Evolutionary conservation across 1,140 invertebrate species (phyloP).

Genomic region (Lasaia peninsularis): DNA sequence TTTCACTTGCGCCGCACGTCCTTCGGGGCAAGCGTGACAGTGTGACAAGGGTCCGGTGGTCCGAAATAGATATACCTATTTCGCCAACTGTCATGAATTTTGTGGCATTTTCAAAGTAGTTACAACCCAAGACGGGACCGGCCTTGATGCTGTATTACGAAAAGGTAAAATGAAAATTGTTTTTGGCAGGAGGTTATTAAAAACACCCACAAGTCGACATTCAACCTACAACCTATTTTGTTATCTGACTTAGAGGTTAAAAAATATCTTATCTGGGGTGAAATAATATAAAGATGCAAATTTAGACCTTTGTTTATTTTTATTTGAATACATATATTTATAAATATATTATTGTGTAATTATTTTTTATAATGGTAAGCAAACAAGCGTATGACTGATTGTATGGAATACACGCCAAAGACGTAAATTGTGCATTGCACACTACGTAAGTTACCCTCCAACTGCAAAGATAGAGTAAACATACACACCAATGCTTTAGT

Average conservation of each 20-base stretch:
- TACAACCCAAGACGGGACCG: neutral
- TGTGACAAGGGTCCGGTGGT: conserved; percentile 64
- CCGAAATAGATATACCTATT: conserved; percentile 62
- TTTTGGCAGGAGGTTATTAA: neutral
- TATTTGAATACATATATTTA: no score
- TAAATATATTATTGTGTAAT: no score
- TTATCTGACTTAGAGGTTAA: neutral
- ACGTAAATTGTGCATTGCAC: no score
- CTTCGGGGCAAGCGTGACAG: conserved; percentile 50
- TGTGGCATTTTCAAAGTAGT: conserved; percentile 28
- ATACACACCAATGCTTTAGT: no score
- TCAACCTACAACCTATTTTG: neutral
- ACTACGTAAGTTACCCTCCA: no score
- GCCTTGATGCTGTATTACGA: neutral
- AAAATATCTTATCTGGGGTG: neutral
- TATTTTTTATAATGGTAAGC: no score
- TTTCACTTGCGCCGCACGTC: conserved; percentile 25
- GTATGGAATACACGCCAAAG: no score
- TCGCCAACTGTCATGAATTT: conserved; percentile 47
- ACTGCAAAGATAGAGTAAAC: no score
- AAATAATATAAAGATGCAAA: neutral
- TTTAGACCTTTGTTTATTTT: neutral
- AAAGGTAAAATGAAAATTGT: conserved; percentile 7
- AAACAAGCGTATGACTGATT: no score
- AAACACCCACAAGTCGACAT: neutral